A percentile compares a stretch with the other conserved stretches of the same genome.
Evolutionary conservation across 2,113 vertebrate genomes (phyloP).

Genomic region (Gopherus flavomarginatus): DNA sequence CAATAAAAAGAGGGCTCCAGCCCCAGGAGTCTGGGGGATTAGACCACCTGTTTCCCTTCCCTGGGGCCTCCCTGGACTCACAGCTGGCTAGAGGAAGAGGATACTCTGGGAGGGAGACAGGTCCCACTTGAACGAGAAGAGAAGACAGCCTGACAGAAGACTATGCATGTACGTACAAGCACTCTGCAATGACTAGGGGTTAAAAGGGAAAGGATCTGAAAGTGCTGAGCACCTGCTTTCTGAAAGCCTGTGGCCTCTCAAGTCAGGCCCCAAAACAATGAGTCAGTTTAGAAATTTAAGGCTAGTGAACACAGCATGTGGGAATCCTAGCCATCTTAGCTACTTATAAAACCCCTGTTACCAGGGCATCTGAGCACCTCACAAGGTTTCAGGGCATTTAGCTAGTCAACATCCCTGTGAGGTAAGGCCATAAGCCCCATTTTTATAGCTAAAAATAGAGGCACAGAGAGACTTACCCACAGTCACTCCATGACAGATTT

Average conservation of each 20-base stretch:
- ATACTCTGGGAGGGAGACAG: neutral
- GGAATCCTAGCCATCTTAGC: neutral
- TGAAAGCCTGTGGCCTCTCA: neutral
- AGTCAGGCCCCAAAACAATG: neutral
- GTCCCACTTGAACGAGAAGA: neutral
- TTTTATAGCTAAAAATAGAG: neutral
- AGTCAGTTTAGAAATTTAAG: neutral
- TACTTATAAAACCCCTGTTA: neutral
- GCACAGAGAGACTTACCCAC: neutral
- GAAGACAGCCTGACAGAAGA: too few species aligned
- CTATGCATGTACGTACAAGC: neutral
- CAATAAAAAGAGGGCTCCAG: neutral
- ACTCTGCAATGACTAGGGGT: neutral
- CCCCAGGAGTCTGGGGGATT: neutral
- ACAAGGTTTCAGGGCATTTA: neutral
- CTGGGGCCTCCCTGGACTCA: neutral
- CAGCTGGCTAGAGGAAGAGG: neutral
- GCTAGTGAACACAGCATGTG: neutral
- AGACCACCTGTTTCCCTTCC: neutral
- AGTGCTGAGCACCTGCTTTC: neutral
- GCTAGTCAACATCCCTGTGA: accelerated
- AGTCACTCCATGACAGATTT: neutral
- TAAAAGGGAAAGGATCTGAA: neutral
- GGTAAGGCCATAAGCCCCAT: neutral
- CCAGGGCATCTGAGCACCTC: neutral